Percentiles rank a stretch among this genome's conserved stretches.
phyloP scores from a whole-genome alignment of 2,797 vertebrate species.

The Stomatorhinus walkeri region DNA sequence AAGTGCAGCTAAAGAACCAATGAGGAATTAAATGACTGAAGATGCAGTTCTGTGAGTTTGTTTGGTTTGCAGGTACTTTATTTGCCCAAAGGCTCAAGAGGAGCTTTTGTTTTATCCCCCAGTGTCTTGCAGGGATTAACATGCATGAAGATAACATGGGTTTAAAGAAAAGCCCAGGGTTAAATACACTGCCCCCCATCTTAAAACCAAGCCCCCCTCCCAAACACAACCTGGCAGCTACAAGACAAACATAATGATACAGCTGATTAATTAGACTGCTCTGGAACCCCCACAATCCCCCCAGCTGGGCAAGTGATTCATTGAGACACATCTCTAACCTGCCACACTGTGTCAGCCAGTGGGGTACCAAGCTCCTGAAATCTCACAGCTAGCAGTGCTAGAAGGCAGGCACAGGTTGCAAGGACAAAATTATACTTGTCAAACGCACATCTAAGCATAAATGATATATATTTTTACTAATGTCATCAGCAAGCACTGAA shows the following conservation, averaged over 20 bases:
- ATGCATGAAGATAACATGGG: constrained; percentile 42
- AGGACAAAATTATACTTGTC: background rate
- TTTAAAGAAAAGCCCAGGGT: constrained; percentile 57
- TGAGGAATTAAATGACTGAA: background rate
- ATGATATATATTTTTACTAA: constrained; percentile 1
- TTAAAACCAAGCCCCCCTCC: constrained; percentile 25
- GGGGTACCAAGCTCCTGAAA: background rate
- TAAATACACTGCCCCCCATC: constrained; percentile 63
- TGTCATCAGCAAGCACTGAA: background rate
- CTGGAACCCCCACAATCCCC: constrained; percentile 61
- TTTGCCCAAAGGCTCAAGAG: constrained; percentile 21
- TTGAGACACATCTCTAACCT: constrained; percentile 65
- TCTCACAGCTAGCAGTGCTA: background rate
- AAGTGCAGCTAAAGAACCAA: background rate
- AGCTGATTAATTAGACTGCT: constrained; percentile 28
- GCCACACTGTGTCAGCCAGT: constrained; percentile 53
- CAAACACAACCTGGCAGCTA: constrained; percentile 63
- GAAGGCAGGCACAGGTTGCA: background rate
- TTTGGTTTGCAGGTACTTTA: constrained; percentile 16
- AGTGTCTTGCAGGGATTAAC: constrained; percentile 38
- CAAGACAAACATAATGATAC: constrained; percentile 75
- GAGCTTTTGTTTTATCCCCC: constrained; percentile 25
- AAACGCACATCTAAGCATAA: background rate
- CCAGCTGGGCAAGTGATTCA: constrained; percentile 61
- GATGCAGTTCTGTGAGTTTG: constrained; percentile 14